Evolutionary conservation across 1,140 invertebrate species (phyloP).

Genomic region (Drosophila virilis): DNA sequence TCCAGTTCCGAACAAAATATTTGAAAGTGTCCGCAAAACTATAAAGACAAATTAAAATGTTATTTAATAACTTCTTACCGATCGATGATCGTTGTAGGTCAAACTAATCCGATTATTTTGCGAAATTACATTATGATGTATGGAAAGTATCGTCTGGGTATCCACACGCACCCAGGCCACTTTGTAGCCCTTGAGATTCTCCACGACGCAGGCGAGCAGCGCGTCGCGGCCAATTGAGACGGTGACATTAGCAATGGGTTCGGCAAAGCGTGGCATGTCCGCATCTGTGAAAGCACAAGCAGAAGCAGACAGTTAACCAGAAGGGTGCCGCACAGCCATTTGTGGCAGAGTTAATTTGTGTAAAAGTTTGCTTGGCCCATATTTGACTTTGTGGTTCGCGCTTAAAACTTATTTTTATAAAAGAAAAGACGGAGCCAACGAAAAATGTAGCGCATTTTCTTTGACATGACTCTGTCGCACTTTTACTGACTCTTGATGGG

Average conservation of each 20-base stretch:
- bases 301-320: slow-evolving; percentile 10
- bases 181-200: slow-evolving; percentile 95
- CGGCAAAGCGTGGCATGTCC: slow-evolving; percentile 92
- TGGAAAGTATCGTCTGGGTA: slow-evolving; percentile 95
- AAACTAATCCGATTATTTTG: slow-evolving; percentile 94
- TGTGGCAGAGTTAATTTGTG: slow-evolving; percentile 42
- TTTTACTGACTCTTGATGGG: background rate
- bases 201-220: slow-evolving; percentile 96
- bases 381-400: slow-evolving; percentile 23
- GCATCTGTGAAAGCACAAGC: slow-evolving; percentile 84
- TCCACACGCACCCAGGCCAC: slow-evolving; percentile 96
- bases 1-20: too few species aligned
- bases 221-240: slow-evolving; percentile 95
- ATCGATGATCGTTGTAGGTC: slow-evolving; percentile 94
- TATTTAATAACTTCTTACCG: slow-evolving; percentile 68
- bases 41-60: too few species aligned
- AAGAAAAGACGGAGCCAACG: slow-evolving; percentile 7
- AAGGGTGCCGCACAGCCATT: background rate
- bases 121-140: slow-evolving; percentile 95
- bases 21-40: too few species aligned
- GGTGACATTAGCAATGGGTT: slow-evolving; percentile 96
- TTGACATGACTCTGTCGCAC: slow-evolving; percentile 22
- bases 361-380: slow-evolving; percentile 39
- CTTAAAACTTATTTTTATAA: slow-evolving; percentile 7
- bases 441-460: slow-evolving; percentile 26